Evolutionary conservation across 2,113 vertebrate species (phyloP).

Genomic region (Muscicapa adusta): DNA sequence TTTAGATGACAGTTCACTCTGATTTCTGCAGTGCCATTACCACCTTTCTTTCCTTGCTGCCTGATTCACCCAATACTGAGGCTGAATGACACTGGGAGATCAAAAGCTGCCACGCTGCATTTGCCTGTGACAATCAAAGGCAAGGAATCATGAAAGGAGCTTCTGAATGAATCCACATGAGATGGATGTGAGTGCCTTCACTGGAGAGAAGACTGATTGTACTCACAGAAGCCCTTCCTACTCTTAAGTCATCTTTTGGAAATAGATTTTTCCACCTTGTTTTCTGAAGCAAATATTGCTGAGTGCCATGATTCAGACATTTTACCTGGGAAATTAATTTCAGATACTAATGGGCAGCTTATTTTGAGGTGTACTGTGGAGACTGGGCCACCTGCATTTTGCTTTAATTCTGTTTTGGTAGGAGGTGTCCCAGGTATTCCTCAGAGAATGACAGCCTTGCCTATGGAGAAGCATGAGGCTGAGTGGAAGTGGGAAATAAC

Average conservation of each 20-base stretch:
- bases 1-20: not conserved
- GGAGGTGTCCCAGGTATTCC: not conserved
- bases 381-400: not conserved
- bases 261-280: not conserved
- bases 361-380: not conserved
- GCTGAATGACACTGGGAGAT: not conserved
- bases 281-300: not conserved
- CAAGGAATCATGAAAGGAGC: not conserved
- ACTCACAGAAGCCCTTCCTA: not conserved
- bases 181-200: not conserved
- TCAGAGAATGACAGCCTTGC: not conserved
- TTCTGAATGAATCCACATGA: not conserved
- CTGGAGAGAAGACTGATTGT: not conserved
- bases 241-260: not conserved
- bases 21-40: not conserved
- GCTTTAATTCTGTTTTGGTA: not conserved
- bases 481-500: rapidly evolving
- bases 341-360: not conserved
- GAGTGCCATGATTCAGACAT: not conserved
- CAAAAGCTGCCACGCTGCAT: not conserved
- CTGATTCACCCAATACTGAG: not conserved
- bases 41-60: not conserved
- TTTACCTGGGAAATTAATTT: not conserved
- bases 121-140: not conserved
- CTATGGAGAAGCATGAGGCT: rapidly evolving